Conservation (phyloP, 2,797 vertebrate genomes). For the Enteromius radiatus region DNA sequence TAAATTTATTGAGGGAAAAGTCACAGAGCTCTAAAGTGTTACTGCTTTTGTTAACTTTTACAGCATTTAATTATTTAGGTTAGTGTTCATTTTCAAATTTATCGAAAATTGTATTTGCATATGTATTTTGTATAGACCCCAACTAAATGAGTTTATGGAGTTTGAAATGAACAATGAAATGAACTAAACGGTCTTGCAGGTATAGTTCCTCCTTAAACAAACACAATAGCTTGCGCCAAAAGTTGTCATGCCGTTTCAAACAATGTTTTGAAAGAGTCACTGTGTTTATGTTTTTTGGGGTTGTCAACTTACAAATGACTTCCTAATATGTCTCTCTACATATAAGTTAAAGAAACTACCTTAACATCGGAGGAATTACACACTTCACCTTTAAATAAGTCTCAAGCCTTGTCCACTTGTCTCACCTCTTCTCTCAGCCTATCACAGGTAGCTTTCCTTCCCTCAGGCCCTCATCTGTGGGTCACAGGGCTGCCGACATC, state of each 20-base stretch:
- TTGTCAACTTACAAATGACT: not conserved
- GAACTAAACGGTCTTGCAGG: not conserved
- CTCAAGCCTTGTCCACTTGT: constrained; percentile 29
- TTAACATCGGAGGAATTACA: not conserved
- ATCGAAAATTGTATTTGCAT: not conserved
- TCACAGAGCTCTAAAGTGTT: not conserved
- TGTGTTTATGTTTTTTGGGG: not conserved
- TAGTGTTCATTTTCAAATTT: not conserved
- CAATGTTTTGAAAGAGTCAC: not conserved
- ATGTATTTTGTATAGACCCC: not conserved
- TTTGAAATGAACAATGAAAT: not conserved
- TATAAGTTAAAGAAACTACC: not conserved
- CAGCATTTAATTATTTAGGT: not conserved
- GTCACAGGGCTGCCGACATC: constrained; percentile 47
- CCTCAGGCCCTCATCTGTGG: constrained; percentile 63
- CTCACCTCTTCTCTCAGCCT: constrained; percentile 15
- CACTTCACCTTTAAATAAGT: constrained; percentile 59
- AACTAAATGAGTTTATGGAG: not conserved
- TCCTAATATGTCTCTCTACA: not conserved
- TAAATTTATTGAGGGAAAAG: too few relatives aligned
- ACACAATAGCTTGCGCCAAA: not conserved
- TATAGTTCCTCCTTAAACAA: not conserved
- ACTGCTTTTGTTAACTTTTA: not conserved
- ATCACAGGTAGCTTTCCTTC: constrained; percentile 58
- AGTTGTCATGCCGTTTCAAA: not conserved